Evolutionary conservation across 2,888 invertebrate genomes (phyloP).

Genomic region (Drosophila rubida): DNA sequence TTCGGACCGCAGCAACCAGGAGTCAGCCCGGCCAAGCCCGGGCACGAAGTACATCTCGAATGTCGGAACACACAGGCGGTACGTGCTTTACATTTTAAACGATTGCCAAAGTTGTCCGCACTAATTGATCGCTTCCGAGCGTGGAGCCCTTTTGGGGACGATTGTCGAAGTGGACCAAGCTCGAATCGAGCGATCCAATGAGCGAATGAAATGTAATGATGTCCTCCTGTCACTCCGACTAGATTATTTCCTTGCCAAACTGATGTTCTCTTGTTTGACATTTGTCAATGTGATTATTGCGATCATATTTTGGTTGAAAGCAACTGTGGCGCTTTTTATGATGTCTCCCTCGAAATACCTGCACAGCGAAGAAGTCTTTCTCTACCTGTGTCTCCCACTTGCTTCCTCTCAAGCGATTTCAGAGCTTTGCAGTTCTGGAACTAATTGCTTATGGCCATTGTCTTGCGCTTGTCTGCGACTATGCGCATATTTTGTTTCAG

Average conservation of each 20-base stretch:
- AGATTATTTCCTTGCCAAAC: slow-evolving; percentile 59
- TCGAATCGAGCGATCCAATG: slow-evolving; percentile 5
- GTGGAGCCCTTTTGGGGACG: slow-evolving; percentile 57
- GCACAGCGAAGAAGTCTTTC: background rate
- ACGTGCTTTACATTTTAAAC: slow-evolving; percentile 84
- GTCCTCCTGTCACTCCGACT: slow-evolving; percentile 65
- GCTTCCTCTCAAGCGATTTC: background rate
- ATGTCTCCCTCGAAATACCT: background rate
- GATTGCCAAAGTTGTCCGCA: slow-evolving; percentile 77
- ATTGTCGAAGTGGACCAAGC: slow-evolving; percentile 64
- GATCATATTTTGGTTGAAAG: slow-evolving; percentile 42
- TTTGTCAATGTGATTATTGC: slow-evolving; percentile 60
- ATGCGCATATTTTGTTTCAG: slow-evolving; percentile 44
- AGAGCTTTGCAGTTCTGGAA: background rate
- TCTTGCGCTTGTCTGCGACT: slow-evolving; percentile 1
- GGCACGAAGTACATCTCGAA: slow-evolving; percentile 34
- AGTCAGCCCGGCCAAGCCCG: slow-evolving; percentile 10
- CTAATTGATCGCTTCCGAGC: slow-evolving; percentile 83
- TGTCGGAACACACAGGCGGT: slow-evolving; percentile 83
- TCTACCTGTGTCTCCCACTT: background rate
- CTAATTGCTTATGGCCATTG: slow-evolving; percentile 22
- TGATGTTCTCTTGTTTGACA: slow-evolving; percentile 45
- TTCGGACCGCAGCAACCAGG: slow-evolving; percentile 21
- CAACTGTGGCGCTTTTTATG: slow-evolving; percentile 13
- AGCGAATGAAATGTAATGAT: slow-evolving; percentile 66